A percentile compares a stretch with the other conserved stretches of the same genome.
Conservation (phyloP, 1,140 invertebrate genomes). For the Diachasma alloeum region DNA sequence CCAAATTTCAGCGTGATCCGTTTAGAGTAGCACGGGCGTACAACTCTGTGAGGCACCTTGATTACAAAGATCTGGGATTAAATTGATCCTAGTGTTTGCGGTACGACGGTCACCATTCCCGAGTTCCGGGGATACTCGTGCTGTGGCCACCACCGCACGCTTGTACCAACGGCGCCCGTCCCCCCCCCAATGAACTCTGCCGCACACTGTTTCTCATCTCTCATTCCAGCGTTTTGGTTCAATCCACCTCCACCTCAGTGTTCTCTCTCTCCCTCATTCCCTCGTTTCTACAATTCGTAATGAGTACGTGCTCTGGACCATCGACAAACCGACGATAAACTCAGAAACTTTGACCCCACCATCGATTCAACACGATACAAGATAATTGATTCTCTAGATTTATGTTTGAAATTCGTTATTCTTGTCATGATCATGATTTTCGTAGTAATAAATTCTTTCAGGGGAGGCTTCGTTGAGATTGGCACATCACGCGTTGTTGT, state of each 20-base stretch:
- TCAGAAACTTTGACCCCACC: conserved; percentile 20
- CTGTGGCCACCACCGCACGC: conserved; percentile 19
- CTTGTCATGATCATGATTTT: too few species aligned
- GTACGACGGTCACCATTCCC: conserved; percentile 21
- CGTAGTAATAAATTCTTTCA: too few species aligned
- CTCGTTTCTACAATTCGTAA: background rate
- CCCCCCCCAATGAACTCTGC: conserved; percentile 19
- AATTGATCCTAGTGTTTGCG: conserved; percentile 50
- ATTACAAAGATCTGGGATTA: conserved; percentile 52
- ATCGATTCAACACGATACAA: too few species aligned
- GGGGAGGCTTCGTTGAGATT: too few species aligned
- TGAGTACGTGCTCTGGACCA: conserved; percentile 25
- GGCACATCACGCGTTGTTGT: too few species aligned
- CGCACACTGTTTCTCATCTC: background rate
- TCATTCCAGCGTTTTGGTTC: background rate
- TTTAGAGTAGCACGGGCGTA: background rate
- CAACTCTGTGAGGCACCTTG: conserved; percentile 31
- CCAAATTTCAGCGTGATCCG: too few species aligned
- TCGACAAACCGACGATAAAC: conserved; percentile 14
- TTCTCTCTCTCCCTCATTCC: too few species aligned
- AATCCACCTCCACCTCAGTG: background rate
- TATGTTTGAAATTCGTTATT: too few species aligned
- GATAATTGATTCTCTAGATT: conserved; percentile 24
- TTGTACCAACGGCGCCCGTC: background rate
- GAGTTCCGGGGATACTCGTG: conserved; percentile 27